Conservation (phyloP, 1,140 invertebrate genomes). For the Cotesia glomerata region DNA sequence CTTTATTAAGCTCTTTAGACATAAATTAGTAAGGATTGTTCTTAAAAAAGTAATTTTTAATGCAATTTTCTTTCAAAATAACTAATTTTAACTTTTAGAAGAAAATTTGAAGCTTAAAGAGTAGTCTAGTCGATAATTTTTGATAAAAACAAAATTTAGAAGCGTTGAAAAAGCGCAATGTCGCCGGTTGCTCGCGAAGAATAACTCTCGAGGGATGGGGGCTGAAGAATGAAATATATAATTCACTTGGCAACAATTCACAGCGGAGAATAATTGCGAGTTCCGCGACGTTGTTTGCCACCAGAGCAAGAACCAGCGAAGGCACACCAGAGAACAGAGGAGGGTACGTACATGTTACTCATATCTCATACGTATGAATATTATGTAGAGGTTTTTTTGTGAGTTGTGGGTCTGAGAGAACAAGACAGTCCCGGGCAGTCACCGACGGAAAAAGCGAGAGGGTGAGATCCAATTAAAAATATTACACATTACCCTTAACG, state of each 20-base stretch:
- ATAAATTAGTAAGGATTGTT: no score
- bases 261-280: constrained; percentile 53
- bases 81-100: no score
- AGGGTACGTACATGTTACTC: no score
- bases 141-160: not conserved
- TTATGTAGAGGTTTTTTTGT: no score
- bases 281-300: constrained; percentile 33
- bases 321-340: constrained; percentile 22
- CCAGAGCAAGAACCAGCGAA: constrained; percentile 21
- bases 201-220: constrained; percentile 6
- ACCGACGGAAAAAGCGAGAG: constrained; percentile 11
- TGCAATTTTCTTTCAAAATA: no score
- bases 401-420: constrained; percentile 2
- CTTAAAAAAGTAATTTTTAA: no score
- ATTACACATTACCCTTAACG: constrained; percentile 59
- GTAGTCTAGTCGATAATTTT: no score
- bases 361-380: no score
- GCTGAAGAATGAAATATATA: constrained; percentile 23
- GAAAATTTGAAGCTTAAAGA: no score
- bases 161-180: not conserved
- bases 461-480: constrained; percentile 61
- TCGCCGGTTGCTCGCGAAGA: not conserved
- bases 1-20: no score
- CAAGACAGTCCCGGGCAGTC: not conserved
- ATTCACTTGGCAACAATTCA: constrained; percentile 56